Percentiles rank a stretch among this genome's conserved stretches.
phyloP scores from a whole-genome alignment of 2,113 vertebrate species.

The Sinocyclocheilus rhinocerous region DNA sequence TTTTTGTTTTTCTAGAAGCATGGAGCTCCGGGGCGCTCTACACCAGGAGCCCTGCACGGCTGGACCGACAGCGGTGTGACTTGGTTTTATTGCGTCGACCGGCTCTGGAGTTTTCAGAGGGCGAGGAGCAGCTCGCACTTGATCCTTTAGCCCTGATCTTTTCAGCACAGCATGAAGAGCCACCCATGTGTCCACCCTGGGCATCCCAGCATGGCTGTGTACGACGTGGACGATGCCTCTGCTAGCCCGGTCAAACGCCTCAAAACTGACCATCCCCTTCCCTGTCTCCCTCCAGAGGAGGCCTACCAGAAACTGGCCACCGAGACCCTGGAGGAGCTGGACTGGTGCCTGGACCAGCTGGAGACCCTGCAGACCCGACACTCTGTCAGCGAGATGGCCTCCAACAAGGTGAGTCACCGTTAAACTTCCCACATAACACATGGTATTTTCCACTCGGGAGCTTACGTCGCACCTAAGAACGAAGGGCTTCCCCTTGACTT shows the following conservation, averaged over 20 bases:
- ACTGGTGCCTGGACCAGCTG: constrained; percentile 90
- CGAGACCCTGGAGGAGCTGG: constrained; percentile 88
- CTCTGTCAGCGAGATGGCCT: constrained; percentile 18
- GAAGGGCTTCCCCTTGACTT: constrained; percentile 32
- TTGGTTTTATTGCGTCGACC: background rate
- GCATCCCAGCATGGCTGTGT: constrained; percentile 76
- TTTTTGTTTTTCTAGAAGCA: constrained; percentile 40
- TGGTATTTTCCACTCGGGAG: background rate
- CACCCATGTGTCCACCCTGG: constrained; percentile 73
- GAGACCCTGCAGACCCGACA: constrained; percentile 87
- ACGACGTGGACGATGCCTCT: constrained; percentile 72
- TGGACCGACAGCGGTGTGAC: constrained; percentile 34
- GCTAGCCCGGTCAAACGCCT: constrained; percentile 74
- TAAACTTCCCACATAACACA: constrained; percentile 2
- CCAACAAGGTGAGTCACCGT: constrained; percentile 76
- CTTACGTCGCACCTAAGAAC: background rate
- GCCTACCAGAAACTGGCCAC: constrained; percentile 88
- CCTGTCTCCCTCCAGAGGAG: constrained; percentile 86
- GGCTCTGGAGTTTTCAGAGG: constrained; percentile 11
- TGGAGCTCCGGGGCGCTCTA: constrained; percentile 30
- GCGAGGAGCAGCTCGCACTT: background rate
- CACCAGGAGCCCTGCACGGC: constrained; percentile 37
- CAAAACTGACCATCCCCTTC: constrained; percentile 79
- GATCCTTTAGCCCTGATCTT: constrained; percentile 23
- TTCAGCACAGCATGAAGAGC: constrained; percentile 76